phyloP scores from a whole-genome alignment of 1,140 invertebrate genomes.

The Atta colombica region DNA sequence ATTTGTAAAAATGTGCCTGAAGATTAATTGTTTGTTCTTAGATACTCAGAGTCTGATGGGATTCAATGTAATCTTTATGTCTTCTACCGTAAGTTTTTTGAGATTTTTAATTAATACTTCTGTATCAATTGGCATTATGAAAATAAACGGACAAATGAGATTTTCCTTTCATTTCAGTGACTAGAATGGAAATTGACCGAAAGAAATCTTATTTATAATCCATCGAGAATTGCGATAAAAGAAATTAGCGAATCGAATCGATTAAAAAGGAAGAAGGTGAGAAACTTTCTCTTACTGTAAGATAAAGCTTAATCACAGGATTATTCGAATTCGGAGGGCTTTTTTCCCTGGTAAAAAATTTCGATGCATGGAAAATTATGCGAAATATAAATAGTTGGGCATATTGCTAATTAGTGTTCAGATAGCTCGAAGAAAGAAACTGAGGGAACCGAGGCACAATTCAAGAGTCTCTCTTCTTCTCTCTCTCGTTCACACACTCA shows the following conservation, averaged over 20 bases:
- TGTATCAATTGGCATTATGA: background rate
- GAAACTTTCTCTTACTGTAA: slow-evolving; percentile 38
- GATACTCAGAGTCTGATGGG: background rate
- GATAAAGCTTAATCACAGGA: slow-evolving; percentile 39
- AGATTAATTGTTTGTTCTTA: background rate
- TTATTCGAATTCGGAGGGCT: slow-evolving; percentile 27
- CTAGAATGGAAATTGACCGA: slow-evolving; percentile 39
- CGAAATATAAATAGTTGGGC: background rate
- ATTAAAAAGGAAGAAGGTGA: slow-evolving; percentile 53
- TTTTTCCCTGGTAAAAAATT: slow-evolving; percentile 13
- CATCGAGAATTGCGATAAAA: slow-evolving; percentile 26
- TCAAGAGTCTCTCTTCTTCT: background rate
- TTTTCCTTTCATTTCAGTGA: slow-evolving; percentile 22
- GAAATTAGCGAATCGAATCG: slow-evolving; percentile 49
- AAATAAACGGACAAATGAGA: background rate
- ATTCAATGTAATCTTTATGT: background rate
- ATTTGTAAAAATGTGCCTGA: background rate
- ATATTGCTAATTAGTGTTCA: slow-evolving; percentile 25
- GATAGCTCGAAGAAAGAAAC: slow-evolving; percentile 29
- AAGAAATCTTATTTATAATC: slow-evolving; percentile 40
- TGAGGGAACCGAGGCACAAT: slow-evolving; percentile 4
- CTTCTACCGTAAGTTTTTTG: background rate
- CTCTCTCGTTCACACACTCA: slow-evolving; percentile 25
- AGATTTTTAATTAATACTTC: background rate
- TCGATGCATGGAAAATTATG: background rate